Evolutionary conservation across 2,888 invertebrate species (phyloP), one percentile per base, ranked within the genome.

Genomic region (Frankliniella intonsa): DNA sequence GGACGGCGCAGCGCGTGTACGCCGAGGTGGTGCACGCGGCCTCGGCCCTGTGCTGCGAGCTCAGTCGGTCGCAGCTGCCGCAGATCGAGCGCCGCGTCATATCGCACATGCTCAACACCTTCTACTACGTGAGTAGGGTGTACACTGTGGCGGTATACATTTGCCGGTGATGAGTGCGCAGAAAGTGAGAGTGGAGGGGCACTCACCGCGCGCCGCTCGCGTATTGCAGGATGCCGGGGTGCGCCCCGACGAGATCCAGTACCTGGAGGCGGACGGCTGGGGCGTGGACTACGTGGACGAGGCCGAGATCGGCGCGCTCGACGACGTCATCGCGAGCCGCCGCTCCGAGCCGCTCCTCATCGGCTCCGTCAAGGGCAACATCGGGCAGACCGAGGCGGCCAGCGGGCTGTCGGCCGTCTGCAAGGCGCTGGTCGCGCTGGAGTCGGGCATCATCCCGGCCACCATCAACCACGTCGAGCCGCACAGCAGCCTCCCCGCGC

Each of bases 251-350:
- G 84, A 87, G 2, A 89, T 92, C 17, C 86, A 87, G 22, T 92
- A 90, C 85, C 89, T 92, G 50, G 92, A 92, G 86, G 90, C 91
- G 81, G 92, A 92, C 86, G 92, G 92, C 27, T 91, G 91, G 27
- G 92, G 69, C 11, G 69, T 76, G 69, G 22, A 10, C 69, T 5
- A 25, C 69, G 25, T 76, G 22, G 69, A 76, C 25, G 69, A 25
- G 69, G 25, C 69, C 25, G 69, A 76, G 69, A 25, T 76, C 22
- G 69, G 69, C 12, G 69, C 69, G 10, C 25, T 76, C 22, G 69
- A 76, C 69, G 69, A 76, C 69, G 69, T 22, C 0, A 76, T 76
- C 25, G 69, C 69, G 22, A 22, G 69, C 69, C 69, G 69, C 22
- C 69, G 69, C 69, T 25, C 51, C 1, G 89, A 89, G 51, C 90